Base-by-base conservation (phyloP, 2,797 vertebrate genomes). In the Anas capensis region DNA sequence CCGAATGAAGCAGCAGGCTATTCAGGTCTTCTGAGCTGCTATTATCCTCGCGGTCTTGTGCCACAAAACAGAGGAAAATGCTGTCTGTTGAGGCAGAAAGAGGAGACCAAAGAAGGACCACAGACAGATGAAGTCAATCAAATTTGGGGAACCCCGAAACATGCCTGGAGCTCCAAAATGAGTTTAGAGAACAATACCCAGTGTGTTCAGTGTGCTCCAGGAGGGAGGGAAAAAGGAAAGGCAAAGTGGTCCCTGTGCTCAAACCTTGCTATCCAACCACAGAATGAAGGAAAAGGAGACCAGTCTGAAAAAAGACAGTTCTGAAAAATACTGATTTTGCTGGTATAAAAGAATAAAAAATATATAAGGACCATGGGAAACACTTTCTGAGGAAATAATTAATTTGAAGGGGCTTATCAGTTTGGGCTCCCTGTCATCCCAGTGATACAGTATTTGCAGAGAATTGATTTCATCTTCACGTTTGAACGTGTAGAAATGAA, bases 371-470 rank as follows among this genome's bases (percentile, higher is more conserved):
- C 16, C 21, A 79, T 0, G 3, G 31, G 49, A 92, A 92, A 83
- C 38, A 4, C 17, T 60, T 85, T 93, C 64, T 92, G 70, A 82
- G 34, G 65, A 88, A 92, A 81, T 51, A 79, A 91, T 83, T 51
- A 79, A 91, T 83, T 90, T 78, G 62, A 95, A 4, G 11, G 69
- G 19, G 23, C 26, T 90, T 94, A 86, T 44, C 80, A 84, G 58
- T 79, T 90, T 3, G 1, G 49, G 40, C 2, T 56, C 8, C 1
- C 29, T 71, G 36, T 75, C 62, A 86, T 36, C 2, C 20, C n/a
- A 21, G 27, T 44, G 54, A 86, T 33, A 80, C 5, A 58, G 33
- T 46, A 20, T 79, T 92, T 72, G 56, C 49, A 91, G 34, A 31
- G 54, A 92, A 72, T 86, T 86, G 23, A 81, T 75, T 92, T 66